Base-by-base conservation (phyloP, 2,113 vertebrate genomes). In the Coptodon rendalli region DNA sequence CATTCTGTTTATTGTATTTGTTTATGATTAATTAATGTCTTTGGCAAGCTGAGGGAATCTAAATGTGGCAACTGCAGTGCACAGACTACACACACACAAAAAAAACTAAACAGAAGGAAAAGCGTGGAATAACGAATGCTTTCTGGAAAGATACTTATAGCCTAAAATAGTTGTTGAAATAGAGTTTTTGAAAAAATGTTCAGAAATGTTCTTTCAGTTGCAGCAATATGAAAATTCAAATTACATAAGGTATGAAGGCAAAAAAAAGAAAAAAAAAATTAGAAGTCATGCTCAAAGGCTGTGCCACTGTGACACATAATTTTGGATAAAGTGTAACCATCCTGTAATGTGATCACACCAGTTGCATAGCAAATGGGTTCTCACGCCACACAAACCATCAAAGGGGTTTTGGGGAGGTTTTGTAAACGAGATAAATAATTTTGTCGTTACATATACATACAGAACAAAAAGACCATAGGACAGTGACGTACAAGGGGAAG, bases 1-100 rank as follows among this genome's bases (percentile, higher is more conserved):
- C 82, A 83, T 80, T 88, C 63, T 86, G 86, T 91, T 92, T 91
- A 84, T 87, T 86, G 80, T 90, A 48, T 83, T 85, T 88, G 83
- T 87, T 80, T 80, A 88, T 90, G 86, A 90, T 92, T 90, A 91
- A 93, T 94, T 93, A 89, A 90, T 89, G 73, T 82, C 45, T 71
- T 61, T 57, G 52, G 53, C 45, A 90, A 54, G 80, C 53, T 19
- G 81, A 38, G 36, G 36, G 81, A 83, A 83, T 82, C 86, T 84
- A 80, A 90, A 87, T 91, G 80, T 82, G 80, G 54, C 43, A 81
- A 36, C 7, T 31, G 13, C 6, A 68, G 85, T 34, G 36, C 61
- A 78, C 24, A 36, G 36, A 57, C 38, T 29, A 83, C 29, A 6
- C 5, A 29, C 2, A 31, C 6, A 31, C 6, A 36, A 9, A 3